Evolutionary conservation across 2,113 vertebrate genomes (phyloP), one percentile per base, ranked within the genome.

Genomic region (Catagonus wagneri): DNA sequence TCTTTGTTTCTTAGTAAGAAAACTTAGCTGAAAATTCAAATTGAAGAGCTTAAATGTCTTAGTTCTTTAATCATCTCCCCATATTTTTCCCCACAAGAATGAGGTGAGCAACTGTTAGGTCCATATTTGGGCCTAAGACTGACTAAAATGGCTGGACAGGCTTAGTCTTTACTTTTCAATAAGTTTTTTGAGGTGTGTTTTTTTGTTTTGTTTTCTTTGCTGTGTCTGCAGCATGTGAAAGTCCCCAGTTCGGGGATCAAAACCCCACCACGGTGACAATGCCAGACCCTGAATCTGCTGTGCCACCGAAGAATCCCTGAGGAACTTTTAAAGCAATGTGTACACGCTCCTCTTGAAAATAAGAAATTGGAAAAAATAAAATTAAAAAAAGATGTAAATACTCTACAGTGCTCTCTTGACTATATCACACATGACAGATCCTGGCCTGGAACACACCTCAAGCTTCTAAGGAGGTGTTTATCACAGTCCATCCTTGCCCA

Each of bases 121-220:
- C 44, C 54, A 44, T 4, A 32, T 7, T 44, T 0, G 1, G 36
- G 14, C 7, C 81, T 34, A 50, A 39, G 27, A 36, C 0, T 15
- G 50, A 68, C 50, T 19, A 54, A 27, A 95, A 54, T 0, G 9
- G 32, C 3, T 61, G 0, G 36, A 56, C 3, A 39, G 34, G 9
- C 52, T 80, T 39, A n/a, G 20, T 32, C 11, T 22, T 39, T 56
- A 32, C 81, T 79, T 36, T 36, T 20, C 6, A 74, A 36, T 54
- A 34, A 44, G 20, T 32, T 75, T 79, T 39, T 44, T 44, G 8
- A 44, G 44, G 44, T 6, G 4, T 44, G 4, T 44, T 44, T 44
- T 44, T 44, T 44, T 44, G 4, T 44, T 44, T 44, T 44, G 4
- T 44, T 44, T 44, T 44, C 8, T 44, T 44, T 4, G 44, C 8